These are phyloP conservation scores for Circaetus gallicus DNA, from an alignment of 2,113 vertebrate species.

Conservation along the genomic window DNA sequence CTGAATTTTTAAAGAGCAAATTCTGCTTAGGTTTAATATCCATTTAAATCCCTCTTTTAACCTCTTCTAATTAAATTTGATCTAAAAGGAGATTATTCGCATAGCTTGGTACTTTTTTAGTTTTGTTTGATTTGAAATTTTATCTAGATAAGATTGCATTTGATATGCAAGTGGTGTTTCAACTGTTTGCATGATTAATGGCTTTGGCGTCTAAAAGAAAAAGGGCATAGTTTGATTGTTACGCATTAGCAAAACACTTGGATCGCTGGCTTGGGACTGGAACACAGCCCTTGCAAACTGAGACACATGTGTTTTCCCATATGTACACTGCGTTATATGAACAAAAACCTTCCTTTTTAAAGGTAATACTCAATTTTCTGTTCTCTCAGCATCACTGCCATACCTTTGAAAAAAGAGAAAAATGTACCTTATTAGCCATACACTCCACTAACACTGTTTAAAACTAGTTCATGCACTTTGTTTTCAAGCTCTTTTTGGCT, in stretches of 20 bases:
- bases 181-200: neutral
- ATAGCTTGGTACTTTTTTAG: neutral
- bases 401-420: neutral
- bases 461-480: neutral
- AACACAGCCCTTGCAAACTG: neutral
- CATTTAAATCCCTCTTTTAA: neutral
- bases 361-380: neutral
- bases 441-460: neutral
- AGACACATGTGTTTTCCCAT: neutral
- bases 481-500: neutral
- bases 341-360: neutral
- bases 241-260: neutral
- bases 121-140: neutral
- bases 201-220: neutral
- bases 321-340: neutral
- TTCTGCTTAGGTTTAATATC: neutral
- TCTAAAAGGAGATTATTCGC: neutral
- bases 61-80: neutral
- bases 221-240: conserved; percentile 3
- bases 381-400: neutral
- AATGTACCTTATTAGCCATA: neutral
- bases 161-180: neutral
- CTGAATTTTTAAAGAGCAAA: neutral
- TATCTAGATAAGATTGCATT: neutral
- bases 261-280: neutral